Conservation (phyloP, 2,113 vertebrate species). For the Osmerus mordax region DNA sequence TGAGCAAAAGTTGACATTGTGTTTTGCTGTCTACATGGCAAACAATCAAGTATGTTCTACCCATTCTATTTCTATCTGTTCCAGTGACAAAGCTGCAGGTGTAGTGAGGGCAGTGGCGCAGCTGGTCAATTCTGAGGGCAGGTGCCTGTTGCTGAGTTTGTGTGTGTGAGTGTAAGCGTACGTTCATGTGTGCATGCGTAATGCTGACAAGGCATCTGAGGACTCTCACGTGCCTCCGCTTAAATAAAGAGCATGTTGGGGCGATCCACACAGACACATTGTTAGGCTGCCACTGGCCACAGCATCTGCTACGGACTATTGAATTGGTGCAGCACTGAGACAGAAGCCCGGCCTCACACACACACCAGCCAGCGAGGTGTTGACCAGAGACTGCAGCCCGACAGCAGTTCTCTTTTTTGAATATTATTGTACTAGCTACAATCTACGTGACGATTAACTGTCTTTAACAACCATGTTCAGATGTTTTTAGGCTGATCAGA, state of each 20-base stretch:
- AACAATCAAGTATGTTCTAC: conserved; percentile 37
- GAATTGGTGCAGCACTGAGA: not conserved
- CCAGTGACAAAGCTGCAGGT: conserved; percentile 37
- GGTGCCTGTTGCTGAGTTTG: conserved; percentile 13
- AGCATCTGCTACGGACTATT: conserved; percentile 32
- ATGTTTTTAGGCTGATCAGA: too few species aligned
- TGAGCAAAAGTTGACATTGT: not conserved
- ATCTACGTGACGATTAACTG: too few species aligned
- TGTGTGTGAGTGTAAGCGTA: conserved; percentile 1
- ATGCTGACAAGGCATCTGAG: conserved; percentile 51
- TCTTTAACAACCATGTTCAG: too few species aligned
- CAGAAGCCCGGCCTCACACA: not conserved
- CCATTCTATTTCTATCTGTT: conserved; percentile 6
- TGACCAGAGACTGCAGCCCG: too few species aligned
- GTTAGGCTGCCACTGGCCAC: conserved; percentile 31
- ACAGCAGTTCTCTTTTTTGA: too few species aligned
- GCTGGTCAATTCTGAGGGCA: conserved; percentile 41
- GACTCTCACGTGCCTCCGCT: conserved; percentile 25
- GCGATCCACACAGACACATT: conserved; percentile 45
- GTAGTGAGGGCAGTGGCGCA: conserved; percentile 36
- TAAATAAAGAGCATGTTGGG: conserved; percentile 47
- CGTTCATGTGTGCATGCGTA: not conserved
- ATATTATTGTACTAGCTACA: too few species aligned
- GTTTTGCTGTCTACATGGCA: not conserved
- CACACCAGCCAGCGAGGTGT: too few species aligned